These are phyloP conservation scores for Garra rufa DNA, from an alignment of 2,113 vertebrate species.

Conservation along the genomic window DNA sequence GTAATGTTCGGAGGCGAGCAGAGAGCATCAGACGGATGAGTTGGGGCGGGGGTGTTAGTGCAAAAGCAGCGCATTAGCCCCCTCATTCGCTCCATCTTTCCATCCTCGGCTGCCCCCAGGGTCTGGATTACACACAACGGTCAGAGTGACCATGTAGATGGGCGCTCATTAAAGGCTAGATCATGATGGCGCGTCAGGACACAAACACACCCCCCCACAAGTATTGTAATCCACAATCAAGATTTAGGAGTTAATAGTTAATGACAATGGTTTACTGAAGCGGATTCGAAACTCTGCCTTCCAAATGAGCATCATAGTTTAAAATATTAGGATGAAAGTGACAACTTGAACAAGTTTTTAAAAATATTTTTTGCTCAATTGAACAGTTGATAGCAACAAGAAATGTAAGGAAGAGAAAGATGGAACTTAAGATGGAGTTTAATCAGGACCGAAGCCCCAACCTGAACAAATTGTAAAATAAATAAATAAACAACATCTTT, in stretches of 20 bases:
- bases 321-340: neutral
- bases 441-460: no score
- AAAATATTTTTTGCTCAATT: no score
- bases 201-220: slow-evolving; percentile 30
- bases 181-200: slow-evolving; percentile 50
- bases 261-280: neutral
- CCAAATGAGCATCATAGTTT: neutral
- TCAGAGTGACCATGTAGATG: slow-evolving; percentile 27
- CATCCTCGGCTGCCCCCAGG: slow-evolving; percentile 24
- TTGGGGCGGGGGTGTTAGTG: slow-evolving; percentile 69
- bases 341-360: neutral
- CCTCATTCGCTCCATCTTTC: slow-evolving; percentile 5
- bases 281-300: neutral
- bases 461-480: no score
- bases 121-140: slow-evolving; percentile 29
- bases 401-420: no score
- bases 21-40: slow-evolving; percentile 75
- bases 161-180: slow-evolving; percentile 29
- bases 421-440: no score
- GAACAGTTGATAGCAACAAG: no score
- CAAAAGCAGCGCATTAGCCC: slow-evolving; percentile 70
- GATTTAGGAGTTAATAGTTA: neutral
- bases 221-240: neutral
- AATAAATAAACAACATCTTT: no score
- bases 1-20: slow-evolving; percentile 74